Conservation (phyloP, 1,140 invertebrate genomes). For the Euwallacea similis region DNA sequence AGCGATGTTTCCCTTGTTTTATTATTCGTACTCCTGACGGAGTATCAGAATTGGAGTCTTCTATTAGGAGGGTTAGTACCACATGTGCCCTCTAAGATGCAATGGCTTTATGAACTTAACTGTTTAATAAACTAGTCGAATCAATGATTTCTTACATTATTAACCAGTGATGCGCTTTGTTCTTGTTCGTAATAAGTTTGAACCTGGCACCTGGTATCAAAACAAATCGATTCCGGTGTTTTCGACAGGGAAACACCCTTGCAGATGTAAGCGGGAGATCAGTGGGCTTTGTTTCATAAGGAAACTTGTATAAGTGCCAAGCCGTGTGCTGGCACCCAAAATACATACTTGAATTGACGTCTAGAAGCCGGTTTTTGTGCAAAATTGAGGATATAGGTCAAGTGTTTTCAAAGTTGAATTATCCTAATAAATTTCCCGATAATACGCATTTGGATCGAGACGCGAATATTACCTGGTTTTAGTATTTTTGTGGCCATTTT, state of each 20-base stretch:
- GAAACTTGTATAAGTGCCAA: slow-evolving; percentile 43
- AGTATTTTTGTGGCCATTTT: too few relatives aligned
- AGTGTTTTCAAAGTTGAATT: too few relatives aligned
- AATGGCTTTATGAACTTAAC: background rate
- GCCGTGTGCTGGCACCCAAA: slow-evolving; percentile 44
- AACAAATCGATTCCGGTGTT: slow-evolving; percentile 46
- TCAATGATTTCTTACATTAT: slow-evolving; percentile 16
- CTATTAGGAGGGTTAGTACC: slow-evolving; percentile 42
- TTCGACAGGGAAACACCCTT: slow-evolving; percentile 39
- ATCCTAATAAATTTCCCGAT: too few relatives aligned
- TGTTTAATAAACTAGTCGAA: too few relatives aligned
- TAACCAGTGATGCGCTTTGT: slow-evolving; percentile 38
- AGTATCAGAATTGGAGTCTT: slow-evolving; percentile 29
- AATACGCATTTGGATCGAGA: too few relatives aligned
- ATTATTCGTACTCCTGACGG: slow-evolving; percentile 39
- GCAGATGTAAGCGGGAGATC: slow-evolving; percentile 45
- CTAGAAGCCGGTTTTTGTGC: slow-evolving; percentile 18
- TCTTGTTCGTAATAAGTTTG: slow-evolving; percentile 37
- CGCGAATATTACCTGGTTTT: too few relatives aligned
- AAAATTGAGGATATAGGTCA: background rate
- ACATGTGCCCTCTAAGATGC: slow-evolving; percentile 49
- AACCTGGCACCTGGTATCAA: slow-evolving; percentile 48
- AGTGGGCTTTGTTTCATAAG: slow-evolving; percentile 51
- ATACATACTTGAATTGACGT: slow-evolving; percentile 44
- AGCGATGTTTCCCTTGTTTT: slow-evolving; percentile 44